Percentiles rank a stretch among this genome's conserved stretches.
These are phyloP conservation scores for Brenthis hecate DNA, from an alignment of 2,888 invertebrate genomes.

Conservation along the genomic window DNA sequence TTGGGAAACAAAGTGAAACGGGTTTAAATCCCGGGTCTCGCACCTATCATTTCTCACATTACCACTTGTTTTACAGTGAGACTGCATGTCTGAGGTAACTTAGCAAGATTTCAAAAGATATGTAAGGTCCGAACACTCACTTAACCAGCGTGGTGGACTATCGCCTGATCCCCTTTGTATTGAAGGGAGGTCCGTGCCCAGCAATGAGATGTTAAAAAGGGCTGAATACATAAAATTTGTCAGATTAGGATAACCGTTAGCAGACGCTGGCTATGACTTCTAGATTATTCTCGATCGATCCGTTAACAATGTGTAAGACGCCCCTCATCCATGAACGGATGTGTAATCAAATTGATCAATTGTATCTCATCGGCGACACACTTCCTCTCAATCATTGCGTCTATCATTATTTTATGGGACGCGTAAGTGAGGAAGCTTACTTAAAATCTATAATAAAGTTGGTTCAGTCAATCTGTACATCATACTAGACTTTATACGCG, in stretches of 20 bases:
- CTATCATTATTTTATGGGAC: constrained; percentile 33
- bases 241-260: neutral
- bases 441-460: constrained; percentile 8
- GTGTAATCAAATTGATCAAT: constrained; percentile 40
- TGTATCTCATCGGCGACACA: constrained; percentile 31
- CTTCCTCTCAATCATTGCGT: constrained; percentile 27
- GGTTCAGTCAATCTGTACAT: constrained; percentile 2
- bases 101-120: too few relatives aligned
- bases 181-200: too few relatives aligned
- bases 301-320: constrained; percentile 24
- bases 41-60: too few relatives aligned
- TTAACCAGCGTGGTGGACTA: too few relatives aligned
- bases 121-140: too few relatives aligned
- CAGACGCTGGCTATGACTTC: neutral
- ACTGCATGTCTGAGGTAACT: too few relatives aligned
- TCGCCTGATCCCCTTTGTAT: too few relatives aligned
- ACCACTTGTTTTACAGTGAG: too few relatives aligned
- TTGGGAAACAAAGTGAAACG: too few relatives aligned
- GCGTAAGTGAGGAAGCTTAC: constrained; percentile 14
- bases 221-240: neutral
- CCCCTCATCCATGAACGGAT: constrained; percentile 37
- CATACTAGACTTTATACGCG: neutral
- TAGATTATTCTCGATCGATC: constrained; percentile 18
- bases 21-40: too few relatives aligned
- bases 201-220: neutral